Base-by-base conservation (phyloP, 2,113 vertebrate genomes). In the Bungarus multicinctus region DNA sequence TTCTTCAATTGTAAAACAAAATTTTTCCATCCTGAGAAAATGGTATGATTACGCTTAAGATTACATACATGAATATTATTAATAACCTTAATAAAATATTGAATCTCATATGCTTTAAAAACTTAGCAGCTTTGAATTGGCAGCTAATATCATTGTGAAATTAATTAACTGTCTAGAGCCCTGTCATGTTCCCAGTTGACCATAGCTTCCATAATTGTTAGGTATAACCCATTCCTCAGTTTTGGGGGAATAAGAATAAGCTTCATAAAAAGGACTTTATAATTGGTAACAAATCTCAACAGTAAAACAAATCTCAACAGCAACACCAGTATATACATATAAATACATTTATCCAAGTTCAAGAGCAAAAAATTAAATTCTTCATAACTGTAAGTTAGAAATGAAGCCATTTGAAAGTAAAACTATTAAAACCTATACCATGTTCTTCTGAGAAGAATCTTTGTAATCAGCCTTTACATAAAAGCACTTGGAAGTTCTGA, bases 401-500 rank as follows among this genome's bases (percentile, higher is more conserved):
- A 92, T 88, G 30, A 47, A 53, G n/a, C 34, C 58, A 69, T 54
- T 74, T 88, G 85, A 88, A 74, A 91, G 39, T 91, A 81, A 93
- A 88, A 57, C 74, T 88, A 92, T 12, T 93, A 86, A 7, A 89
- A 4, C 90, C 93, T 87, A 4, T 94, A 57, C 30, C 10, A 11
- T 89, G 11, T 94, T 86, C 34, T 96, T 94, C 39, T 94, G 57
- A 52, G 53, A 69, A 50, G 47, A 88, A 64, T 39, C 39, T 92
- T 93, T 89, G 55, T 86, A 91, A 89, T 86, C 93, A 74, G 64
- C 89, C 93, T 93, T 94, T 50, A 92, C 55, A 88, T 94, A 57
- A 12, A 47, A 91, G 55, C 14, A 92, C 89, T 43, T 50, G 11
- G 50, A 23, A 11, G 43, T 81, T 87, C 91, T 81, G 30, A 94